Evolutionary conservation across 1,140 invertebrate genomes (phyloP).

Genomic region (Sarcophaga bullata): DNA sequence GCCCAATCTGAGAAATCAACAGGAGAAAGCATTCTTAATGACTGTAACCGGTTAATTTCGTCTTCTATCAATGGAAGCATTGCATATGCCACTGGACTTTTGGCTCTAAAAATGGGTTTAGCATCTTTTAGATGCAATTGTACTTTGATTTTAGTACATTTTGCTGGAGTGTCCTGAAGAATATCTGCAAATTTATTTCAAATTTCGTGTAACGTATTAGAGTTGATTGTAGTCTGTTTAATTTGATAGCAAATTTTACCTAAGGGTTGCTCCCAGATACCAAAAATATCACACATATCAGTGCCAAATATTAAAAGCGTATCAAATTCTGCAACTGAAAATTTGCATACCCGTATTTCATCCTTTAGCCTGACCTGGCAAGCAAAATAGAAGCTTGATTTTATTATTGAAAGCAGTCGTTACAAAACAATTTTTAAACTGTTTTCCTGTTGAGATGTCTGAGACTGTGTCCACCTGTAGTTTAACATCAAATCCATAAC

Average conservation of each 20-base stretch:
- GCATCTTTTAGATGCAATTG: not conserved
- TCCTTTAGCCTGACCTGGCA: too few species aligned
- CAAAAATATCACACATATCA: too few species aligned
- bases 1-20: conserved; percentile 62
- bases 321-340: not conserved
- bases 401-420: not conserved
- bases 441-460: not conserved
- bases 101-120: not conserved
- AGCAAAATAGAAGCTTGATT: not conserved
- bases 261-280: too few species aligned
- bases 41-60: conserved; percentile 37
- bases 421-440: not conserved
- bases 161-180: too few species aligned
- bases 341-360: not conserved
- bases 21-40: conserved; percentile 13
- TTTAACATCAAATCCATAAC: not conserved
- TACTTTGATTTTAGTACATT: too few species aligned
- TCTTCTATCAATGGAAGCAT: conserved; percentile 32
- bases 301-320: conserved; percentile 1
- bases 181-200: too few species aligned
- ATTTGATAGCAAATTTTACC: too few species aligned
- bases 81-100: not conserved
- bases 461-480: not conserved
- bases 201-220: too few species aligned
- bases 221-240: too few species aligned